Conservation (phyloP, 1,140 invertebrate genomes). For the Propsilocerus akamusi region DNA sequence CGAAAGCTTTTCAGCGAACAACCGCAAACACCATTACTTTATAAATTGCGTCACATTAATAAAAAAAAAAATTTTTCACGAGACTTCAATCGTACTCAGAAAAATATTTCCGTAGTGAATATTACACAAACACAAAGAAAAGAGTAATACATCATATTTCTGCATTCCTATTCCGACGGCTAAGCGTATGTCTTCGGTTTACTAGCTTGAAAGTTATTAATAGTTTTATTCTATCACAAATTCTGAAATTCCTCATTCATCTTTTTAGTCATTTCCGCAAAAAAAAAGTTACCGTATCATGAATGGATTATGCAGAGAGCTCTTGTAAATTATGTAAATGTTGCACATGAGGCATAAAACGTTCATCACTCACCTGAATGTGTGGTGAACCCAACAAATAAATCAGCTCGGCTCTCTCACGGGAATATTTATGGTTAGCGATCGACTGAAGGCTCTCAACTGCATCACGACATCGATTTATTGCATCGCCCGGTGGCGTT, state of each 20-base stretch:
- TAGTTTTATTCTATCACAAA: not conserved
- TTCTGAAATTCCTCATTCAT: not conserved
- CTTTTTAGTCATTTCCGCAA: not conserved
- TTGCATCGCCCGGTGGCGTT: constrained; percentile 59
- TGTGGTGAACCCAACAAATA: constrained; percentile 63
- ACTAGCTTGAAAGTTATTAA: too few species aligned
- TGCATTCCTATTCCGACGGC: too few species aligned
- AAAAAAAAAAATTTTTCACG: too few species aligned
- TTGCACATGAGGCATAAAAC: not conserved
- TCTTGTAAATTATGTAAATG: not conserved
- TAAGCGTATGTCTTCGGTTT: too few species aligned
- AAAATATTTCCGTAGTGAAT: too few species aligned
- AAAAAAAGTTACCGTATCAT: not conserved
- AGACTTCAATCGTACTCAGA: too few species aligned
- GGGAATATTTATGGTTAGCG: constrained; percentile 21
- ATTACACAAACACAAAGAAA: too few species aligned
- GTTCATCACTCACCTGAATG: constrained; percentile 52
- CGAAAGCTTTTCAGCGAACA: too few species aligned
- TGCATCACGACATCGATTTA: constrained; percentile 53
- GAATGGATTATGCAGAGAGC: not conserved
- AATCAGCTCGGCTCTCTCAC: constrained; percentile 56
- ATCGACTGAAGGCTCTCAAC: constrained; percentile 31
- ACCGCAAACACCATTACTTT: too few species aligned
- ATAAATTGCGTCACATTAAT: too few species aligned
- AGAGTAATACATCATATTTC: too few species aligned